Conservation (phyloP, 2,113 vertebrate genomes). For the Pteronura brasiliensis region DNA sequence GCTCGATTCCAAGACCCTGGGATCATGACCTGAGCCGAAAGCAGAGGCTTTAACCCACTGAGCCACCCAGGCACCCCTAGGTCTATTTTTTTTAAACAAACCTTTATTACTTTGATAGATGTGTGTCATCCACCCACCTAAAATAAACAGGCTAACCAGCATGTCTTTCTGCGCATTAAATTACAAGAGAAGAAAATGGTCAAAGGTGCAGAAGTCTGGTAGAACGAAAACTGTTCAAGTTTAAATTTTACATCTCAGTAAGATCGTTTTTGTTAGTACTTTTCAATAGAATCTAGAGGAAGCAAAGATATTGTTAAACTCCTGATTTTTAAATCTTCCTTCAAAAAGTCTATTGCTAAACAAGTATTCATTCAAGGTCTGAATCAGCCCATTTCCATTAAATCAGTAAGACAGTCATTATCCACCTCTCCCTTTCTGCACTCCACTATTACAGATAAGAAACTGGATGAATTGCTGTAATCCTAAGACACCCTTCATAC, state of each 20-base stretch:
- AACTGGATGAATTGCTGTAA: not conserved
- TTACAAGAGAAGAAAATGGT: not conserved
- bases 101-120: not conserved
- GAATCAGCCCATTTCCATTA: not conserved
- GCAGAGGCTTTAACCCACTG: too few relatives aligned
- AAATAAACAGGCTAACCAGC: not conserved
- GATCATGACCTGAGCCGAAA: too few relatives aligned
- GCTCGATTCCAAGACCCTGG: too few relatives aligned
- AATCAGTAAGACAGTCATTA: not conserved
- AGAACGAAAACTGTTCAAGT: not conserved
- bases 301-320: not conserved
- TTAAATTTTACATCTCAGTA: not conserved
- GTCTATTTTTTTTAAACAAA: not conserved
- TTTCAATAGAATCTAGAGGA: not conserved
- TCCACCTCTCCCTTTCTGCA: not conserved
- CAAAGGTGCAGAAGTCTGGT: not conserved
- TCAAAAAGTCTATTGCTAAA: not conserved
- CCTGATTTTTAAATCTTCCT: not conserved
- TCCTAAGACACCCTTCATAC: not conserved
- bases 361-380: not conserved
- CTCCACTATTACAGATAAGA: not conserved
- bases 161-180: not conserved
- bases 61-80: too few relatives aligned
- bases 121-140: not conserved
- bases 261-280: not conserved